phyloP scores from a whole-genome alignment of 2,888 invertebrate genomes.

The Schizaphis graminum region DNA sequence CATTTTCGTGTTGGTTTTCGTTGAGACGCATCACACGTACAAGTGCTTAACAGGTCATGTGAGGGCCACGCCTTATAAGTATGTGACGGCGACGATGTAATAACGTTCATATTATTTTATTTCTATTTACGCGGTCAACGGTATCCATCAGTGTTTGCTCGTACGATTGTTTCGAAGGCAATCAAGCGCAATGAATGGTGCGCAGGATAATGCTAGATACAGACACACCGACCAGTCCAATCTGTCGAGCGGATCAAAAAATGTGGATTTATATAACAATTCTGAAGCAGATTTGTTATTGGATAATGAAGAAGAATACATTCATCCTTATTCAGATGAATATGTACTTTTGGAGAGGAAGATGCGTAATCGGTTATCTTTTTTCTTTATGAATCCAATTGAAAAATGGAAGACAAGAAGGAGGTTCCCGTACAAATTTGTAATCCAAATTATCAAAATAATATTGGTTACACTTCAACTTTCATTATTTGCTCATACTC shows the following conservation, averaged over 20 bases:
- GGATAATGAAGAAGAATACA: slow-evolving; percentile 42
- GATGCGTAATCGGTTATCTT: slow-evolving; percentile 71
- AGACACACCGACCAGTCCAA: not conserved
- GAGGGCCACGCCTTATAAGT: not conserved
- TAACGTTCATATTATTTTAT: not conserved
- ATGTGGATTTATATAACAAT: not conserved
- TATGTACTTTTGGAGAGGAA: slow-evolving; percentile 54
- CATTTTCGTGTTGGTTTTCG: not conserved
- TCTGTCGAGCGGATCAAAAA: not conserved
- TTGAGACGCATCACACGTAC: not conserved
- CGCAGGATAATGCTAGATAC: not conserved
- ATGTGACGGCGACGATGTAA: not conserved
- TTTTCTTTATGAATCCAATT: slow-evolving; percentile 99
- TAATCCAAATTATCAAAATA: slow-evolving; percentile 95
- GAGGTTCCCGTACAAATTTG: slow-evolving; percentile 95
- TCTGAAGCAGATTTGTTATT: slow-evolving; percentile 32
- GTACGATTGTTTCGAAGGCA: not conserved
- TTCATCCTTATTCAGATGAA: slow-evolving; percentile 57
- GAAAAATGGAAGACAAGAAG: slow-evolving; percentile 96
- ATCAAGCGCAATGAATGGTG: not conserved
- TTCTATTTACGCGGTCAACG: not conserved
- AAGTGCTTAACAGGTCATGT: not conserved
- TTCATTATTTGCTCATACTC: slow-evolving; percentile 91
- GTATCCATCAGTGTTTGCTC: not conserved
- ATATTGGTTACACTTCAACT: slow-evolving; percentile 94